Base-by-base conservation (phyloP, 2,797 vertebrate species). In the Poliocrania exsul region DNA sequence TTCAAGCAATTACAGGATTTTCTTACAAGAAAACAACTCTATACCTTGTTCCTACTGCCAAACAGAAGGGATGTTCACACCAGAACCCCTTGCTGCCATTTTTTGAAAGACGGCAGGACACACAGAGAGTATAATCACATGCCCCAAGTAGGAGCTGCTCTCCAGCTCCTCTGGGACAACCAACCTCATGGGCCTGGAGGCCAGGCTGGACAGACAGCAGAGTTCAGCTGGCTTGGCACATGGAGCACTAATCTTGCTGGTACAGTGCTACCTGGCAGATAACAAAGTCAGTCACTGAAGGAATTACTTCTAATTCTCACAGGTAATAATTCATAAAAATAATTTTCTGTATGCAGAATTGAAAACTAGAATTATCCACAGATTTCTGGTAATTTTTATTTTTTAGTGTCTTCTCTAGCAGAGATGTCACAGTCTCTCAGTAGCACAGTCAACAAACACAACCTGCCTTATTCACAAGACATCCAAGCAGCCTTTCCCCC, bases 61-160 rank as follows among this genome's bases (percentile, higher is more conserved):
- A 28, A 44, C 16, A 81, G 19, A 54, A 60, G 58, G 10, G 61
- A 31, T 16, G 54, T 38, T 67, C 44, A 25, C 19, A 20, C 1
- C 4, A 62, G 33, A 79, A 11, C 10, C 23, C 19, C 16, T 24
- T 38, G 38, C 24, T 81, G n/a, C 11, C 26, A 2, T 54, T 66
- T 83, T 61, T 69, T 40, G 33, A 8, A 10, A 11, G 44, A 44
- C 19, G 18, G 33, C 19, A 49, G 44, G 49, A 24, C 19, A 35
- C 0, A 0, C 47, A 49, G 31, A 1, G 1, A 6, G 17, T 42
- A 5, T 21, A 19, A 44, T 17, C 0, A 0, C 9, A 7, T 61
- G 13, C 19, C 38, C n/a, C 6, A 5, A 3, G 5, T 2, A 1
- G 35, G 26, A 90, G 35, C 25, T 66, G 65, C 57, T 70, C 3